Conservation (phyloP, 2,797 vertebrate genomes). For the Typhlichthys eigenmanni region DNA sequence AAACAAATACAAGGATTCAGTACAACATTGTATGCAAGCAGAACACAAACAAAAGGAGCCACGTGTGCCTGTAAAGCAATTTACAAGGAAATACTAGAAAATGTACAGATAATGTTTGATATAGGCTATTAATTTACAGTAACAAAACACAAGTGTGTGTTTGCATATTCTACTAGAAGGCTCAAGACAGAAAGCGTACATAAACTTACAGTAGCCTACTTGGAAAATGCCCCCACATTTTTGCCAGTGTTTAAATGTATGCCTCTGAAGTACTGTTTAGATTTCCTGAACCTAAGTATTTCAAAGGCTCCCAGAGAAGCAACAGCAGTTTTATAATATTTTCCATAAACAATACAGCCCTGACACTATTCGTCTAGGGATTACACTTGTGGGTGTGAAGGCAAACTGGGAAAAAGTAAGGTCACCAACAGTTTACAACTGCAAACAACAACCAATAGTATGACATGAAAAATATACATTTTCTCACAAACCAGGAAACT, state of each 20-base stretch:
- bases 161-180: no score
- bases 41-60: no score
- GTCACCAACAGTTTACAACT: conserved; percentile 27
- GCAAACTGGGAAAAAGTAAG: conserved; percentile 39
- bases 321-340: conserved; percentile 20
- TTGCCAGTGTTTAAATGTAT: not conserved
- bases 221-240: no score
- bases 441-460: conserved; percentile 48
- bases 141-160: no score
- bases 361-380: conserved; percentile 22
- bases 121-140: no score
- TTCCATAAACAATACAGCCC: conserved; percentile 21
- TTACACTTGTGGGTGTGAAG: conserved; percentile 42
- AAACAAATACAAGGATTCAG: no score
- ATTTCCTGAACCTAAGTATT: conserved; percentile 22
- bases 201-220: no score
- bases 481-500: conserved; percentile 30
- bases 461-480: conserved; percentile 41
- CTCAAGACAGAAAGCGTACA: no score
- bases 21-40: no score
- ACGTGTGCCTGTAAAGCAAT: no score
- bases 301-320: conserved; percentile 24
- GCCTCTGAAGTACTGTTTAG: conserved; percentile 14
- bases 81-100: no score
- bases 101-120: no score